Evolutionary conservation across 1,140 invertebrate species (phyloP).

Genomic region (Adoxophyes honmai): DNA sequence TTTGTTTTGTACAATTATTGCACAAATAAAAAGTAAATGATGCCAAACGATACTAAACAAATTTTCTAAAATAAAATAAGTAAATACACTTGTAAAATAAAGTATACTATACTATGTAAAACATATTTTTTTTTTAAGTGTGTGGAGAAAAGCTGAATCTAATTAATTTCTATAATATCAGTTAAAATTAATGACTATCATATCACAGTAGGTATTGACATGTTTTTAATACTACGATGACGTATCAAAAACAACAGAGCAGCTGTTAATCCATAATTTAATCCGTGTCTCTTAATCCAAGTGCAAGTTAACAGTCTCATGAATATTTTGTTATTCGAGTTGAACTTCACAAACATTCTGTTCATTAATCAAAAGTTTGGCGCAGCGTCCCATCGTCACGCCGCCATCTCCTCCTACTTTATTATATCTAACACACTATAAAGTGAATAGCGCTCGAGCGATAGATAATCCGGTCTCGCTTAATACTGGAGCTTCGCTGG

Average conservation of each 20-base stretch:
- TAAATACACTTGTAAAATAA: too few relatives aligned
- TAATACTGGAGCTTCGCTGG: constrained; percentile 39
- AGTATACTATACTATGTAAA: too few relatives aligned
- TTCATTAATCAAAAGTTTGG: constrained; percentile 77
- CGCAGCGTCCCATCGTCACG: constrained; percentile 49
- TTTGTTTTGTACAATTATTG: constrained; percentile 7
- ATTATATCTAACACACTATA: constrained; percentile 1
- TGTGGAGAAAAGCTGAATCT: too few relatives aligned
- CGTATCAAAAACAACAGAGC: too few relatives aligned
- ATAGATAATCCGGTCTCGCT: constrained; percentile 47
- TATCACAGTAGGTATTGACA: too few relatives aligned
- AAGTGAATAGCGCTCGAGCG: not conserved
- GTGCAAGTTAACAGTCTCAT: not conserved
- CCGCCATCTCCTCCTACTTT: constrained; percentile 45
- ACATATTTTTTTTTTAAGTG: too few relatives aligned
- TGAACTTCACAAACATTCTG: constrained; percentile 67
- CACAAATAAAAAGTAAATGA: not conserved
- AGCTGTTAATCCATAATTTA: not conserved
- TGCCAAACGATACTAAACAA: too few relatives aligned
- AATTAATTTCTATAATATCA: too few relatives aligned
- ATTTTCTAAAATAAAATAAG: too few relatives aligned
- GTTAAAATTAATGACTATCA: too few relatives aligned
- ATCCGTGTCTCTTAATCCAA: not conserved
- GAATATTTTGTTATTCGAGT: constrained; percentile 4
- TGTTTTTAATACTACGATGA: too few relatives aligned